A percentile compares a stretch with the other conserved stretches of the same genome.
phyloP scores from a whole-genome alignment of 2,113 vertebrate genomes.

The Brachyistius frenatus region DNA sequence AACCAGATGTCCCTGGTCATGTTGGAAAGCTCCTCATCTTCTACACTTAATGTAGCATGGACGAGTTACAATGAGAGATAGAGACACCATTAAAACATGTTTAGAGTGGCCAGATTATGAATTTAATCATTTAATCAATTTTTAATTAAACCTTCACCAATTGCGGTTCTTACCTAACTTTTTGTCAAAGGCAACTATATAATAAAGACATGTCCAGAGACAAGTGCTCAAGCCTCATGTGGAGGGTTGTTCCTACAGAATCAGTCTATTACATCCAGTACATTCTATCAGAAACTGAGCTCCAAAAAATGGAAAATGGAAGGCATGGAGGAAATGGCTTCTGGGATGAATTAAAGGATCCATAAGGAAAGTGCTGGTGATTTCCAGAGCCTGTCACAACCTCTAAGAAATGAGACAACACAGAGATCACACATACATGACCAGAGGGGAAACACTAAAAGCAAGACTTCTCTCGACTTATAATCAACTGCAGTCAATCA shows the following conservation, averaged over 20 bases:
- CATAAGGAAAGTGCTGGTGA: conserved; percentile 59
- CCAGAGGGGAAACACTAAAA: conserved; percentile 42
- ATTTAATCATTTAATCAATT: conserved; percentile 40
- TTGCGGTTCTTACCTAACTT: conserved; percentile 41
- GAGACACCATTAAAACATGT: conserved; percentile 54
- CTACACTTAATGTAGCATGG: conserved; percentile 40
- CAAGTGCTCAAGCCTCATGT: background rate
- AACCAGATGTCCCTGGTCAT: conserved; percentile 80
- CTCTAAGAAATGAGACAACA: conserved; percentile 65
- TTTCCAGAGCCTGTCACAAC: conserved; percentile 74
- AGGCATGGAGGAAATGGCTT: conserved; percentile 46
- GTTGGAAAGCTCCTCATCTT: conserved; percentile 69
- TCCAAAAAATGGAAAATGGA: conserved; percentile 24
- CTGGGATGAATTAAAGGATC: conserved; percentile 60
- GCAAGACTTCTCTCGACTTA: conserved; percentile 38
- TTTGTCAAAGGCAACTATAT: conserved; percentile 20
- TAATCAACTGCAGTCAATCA: conserved; percentile 58
- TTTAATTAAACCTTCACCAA: conserved; percentile 29
- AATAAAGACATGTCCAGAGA: background rate
- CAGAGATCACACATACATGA: conserved; percentile 64
- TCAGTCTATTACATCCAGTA: background rate
- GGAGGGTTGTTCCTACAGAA: background rate
- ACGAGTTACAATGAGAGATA: conserved; percentile 5
- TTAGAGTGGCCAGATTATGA: conserved; percentile 20
- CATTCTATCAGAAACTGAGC: background rate